Evolutionary conservation across 2,888 invertebrate species (phyloP).

Genomic region (Blastobasis lacticolella): DNA sequence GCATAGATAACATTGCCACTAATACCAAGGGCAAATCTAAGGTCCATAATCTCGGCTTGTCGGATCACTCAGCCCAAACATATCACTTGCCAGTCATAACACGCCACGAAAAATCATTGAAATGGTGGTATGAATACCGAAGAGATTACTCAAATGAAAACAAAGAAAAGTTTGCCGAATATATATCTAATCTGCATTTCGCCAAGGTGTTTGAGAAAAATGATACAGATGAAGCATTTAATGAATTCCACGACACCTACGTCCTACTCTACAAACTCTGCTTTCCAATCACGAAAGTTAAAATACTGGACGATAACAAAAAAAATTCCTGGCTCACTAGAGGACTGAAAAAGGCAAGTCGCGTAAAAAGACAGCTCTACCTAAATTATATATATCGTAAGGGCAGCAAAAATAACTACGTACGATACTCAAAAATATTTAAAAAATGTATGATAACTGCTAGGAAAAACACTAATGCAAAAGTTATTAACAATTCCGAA

Average conservation of each 20-base stretch:
- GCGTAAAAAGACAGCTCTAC: not conserved
- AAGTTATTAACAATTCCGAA: not conserved
- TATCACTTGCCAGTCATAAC: not conserved
- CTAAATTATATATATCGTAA: not conserved
- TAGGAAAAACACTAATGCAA: not conserved
- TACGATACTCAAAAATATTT: not conserved
- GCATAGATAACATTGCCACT: constrained; percentile 1
- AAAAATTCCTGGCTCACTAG: not conserved
- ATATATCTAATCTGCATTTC: not conserved
- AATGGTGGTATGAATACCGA: not conserved
- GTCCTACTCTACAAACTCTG: not conserved
- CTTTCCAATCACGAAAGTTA: not conserved
- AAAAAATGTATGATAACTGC: not conserved
- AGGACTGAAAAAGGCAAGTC: not conserved
- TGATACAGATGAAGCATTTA: not conserved
- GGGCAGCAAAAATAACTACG: not conserved
- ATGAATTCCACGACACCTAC: not conserved
- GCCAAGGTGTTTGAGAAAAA: not conserved
- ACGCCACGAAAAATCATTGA: not conserved
- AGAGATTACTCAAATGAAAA: not conserved
- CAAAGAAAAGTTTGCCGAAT: not conserved
- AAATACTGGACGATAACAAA: too few species aligned
- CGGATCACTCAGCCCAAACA: constrained; percentile 1
- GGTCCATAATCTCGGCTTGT: not conserved
- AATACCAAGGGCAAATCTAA: not conserved